Base-by-base conservation (phyloP, 2,888 invertebrate genomes). In the Xestia c-nigrum region DNA sequence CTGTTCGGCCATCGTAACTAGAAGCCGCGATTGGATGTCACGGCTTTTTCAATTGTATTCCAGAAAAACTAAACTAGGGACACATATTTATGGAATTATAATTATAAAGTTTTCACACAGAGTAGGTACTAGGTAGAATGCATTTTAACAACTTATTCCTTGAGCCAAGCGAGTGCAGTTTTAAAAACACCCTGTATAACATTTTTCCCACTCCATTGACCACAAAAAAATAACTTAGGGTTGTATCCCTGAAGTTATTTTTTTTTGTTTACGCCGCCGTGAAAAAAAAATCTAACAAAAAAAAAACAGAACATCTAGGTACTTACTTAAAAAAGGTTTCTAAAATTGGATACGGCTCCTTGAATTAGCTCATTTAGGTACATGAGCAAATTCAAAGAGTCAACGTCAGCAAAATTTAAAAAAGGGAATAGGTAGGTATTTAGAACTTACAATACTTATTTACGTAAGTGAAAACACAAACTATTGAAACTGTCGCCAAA, bases 41-140 rank as follows among this genome's bases (percentile, higher is more conserved):
- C 47, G 61, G 52, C 72, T 79, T 43, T 74, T 69, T 69, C 61
- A 75, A 85, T 84, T 78, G 83, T 72, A 9, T 59, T 50, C 57
- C 40, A 57, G 12, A 55, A 72, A 46, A 61, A 67, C 9, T 65
- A n/a, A 43, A 50, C 14, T 68, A 78, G 0, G 10, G 16, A 52
- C 14, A 63, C n/a, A 16, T 1, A 10, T 69, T 40, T n/a, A 14
- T 5, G 6, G 24, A 12, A 52, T 21, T 24, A 24, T 4, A 19
- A 61, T 31, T n/a, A 38, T 19, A 38, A 38, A 38, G 1, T 19
- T 1, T 3, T 19, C 9, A 7, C 19, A 38, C 38, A 38, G 1
- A 61, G 31, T n/a, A n/a, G n/a, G n/a, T 31, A 59, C 59, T 10
- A 31, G 9, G 14, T 61, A 19, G 9, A 61, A 61, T 4, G 9